Evolutionary conservation across 64 coral and sea anemone genomes (phyloP).

Genomic region (Orbicella faveolata): DNA sequence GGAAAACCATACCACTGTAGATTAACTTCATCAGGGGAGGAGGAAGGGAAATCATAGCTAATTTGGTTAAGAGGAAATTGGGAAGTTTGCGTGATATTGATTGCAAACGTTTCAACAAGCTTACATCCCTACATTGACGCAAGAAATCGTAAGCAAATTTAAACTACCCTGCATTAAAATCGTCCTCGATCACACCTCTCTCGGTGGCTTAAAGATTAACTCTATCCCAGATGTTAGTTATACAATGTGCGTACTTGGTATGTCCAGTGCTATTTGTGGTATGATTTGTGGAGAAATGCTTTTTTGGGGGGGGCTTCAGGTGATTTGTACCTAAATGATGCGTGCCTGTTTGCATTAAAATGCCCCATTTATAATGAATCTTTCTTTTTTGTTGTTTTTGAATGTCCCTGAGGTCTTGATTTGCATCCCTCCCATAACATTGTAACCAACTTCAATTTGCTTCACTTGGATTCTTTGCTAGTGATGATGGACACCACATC

Average conservation of each 20-base stretch:
- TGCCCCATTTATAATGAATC: background rate
- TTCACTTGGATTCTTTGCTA: too few species aligned
- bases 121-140: background rate
- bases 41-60: background rate
- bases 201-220: background rate
- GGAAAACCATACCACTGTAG: background rate
- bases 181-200: background rate
- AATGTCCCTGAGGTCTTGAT: background rate
- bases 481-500: too few species aligned
- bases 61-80: background rate
- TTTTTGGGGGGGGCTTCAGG: background rate
- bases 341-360: background rate
- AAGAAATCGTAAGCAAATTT: constrained; percentile 4
- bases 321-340: background rate
- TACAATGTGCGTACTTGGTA: background rate
- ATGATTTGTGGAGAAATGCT: background rate
- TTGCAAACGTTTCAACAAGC: background rate
- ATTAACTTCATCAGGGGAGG: background rate
- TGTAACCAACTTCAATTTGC: too few species aligned
- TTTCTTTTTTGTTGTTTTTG: background rate
- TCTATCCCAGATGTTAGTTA: background rate
- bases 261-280: background rate
- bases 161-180: background rate
- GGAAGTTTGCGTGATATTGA: background rate
- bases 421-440: too few species aligned